Percentiles rank a stretch among this genome's conserved stretches.
Evolutionary conservation across 1,140 invertebrate species (phyloP).

Genomic region (Chironomus tepperi): DNA sequence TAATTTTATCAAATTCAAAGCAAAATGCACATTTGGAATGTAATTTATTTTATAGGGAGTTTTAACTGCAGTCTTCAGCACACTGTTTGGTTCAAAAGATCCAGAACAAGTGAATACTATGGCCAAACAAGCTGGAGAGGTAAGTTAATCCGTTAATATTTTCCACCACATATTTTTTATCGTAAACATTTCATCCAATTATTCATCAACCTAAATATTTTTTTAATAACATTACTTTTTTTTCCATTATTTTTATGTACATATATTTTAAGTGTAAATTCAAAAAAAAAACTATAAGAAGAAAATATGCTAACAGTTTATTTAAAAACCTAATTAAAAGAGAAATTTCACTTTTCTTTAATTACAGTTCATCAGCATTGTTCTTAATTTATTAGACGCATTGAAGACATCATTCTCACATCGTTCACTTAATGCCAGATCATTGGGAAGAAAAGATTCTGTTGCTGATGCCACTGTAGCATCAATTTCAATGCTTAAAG

Average conservation of each 20-base stretch:
- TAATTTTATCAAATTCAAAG: conserved; percentile 27
- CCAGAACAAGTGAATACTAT: conserved; percentile 79
- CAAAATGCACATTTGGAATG: conserved; percentile 11
- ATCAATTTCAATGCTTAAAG: conserved; percentile 77
- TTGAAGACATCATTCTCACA: conserved; percentile 86
- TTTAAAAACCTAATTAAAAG: not conserved
- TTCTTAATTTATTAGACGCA: conserved; percentile 79
- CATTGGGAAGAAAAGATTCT: conserved; percentile 71
- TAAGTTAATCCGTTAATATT: conserved; percentile 45
- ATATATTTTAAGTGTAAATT: too few relatives aligned
- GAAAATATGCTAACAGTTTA: too few relatives aligned
- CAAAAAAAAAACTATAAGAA: too few relatives aligned
- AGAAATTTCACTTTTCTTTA: conserved; percentile 26
- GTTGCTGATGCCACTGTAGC: conserved; percentile 78
- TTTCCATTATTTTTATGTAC: not conserved
- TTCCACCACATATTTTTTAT: too few relatives aligned
- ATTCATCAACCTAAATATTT: too few relatives aligned
- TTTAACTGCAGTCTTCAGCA: conserved; percentile 78
- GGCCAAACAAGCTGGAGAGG: conserved; percentile 89
- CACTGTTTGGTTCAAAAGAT: conserved; percentile 79
- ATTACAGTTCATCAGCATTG: conserved; percentile 80
- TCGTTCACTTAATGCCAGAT: conserved; percentile 69
- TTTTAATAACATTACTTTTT: not conserved
- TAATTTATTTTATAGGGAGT: conserved; percentile 57
- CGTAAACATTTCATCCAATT: too few relatives aligned